phyloP scores from a whole-genome alignment of 2,113 vertebrate genomes.

The Alectura lathami region DNA sequence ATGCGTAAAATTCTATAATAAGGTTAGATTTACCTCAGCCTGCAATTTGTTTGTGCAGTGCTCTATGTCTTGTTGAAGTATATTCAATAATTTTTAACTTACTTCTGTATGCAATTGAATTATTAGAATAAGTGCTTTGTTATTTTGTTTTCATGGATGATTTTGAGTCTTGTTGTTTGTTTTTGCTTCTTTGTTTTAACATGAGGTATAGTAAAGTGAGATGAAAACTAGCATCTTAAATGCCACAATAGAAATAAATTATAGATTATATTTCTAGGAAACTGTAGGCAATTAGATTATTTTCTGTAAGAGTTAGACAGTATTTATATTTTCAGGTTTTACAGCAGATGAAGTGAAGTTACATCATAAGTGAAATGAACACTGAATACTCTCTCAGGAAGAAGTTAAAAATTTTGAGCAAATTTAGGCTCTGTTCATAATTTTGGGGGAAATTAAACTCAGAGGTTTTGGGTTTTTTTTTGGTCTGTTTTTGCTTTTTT shows the following conservation, averaged over 20 bases:
- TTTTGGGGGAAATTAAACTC: not conserved
- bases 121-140: not conserved
- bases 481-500: too few relatives aligned
- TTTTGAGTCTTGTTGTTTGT: not conserved
- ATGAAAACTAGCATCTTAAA: not conserved
- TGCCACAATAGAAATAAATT: not conserved
- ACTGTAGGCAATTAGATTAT: not conserved
- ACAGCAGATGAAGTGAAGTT: not conserved
- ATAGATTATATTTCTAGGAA: not conserved
- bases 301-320: not conserved
- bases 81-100: not conserved
- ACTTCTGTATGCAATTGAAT: not conserved
- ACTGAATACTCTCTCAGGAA: not conserved
- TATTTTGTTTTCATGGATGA: not conserved
- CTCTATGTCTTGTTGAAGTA: not conserved
- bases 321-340: not conserved
- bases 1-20: not conserved
- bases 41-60: not conserved
- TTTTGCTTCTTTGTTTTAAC: not conserved
- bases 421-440: not conserved
- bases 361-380: not conserved
- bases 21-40: not conserved
- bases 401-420: not conserved
- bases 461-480: rapidly evolving
- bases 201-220: not conserved